phyloP scores from a whole-genome alignment of 2,888 invertebrate species.

The Urechis unicinctus region DNA sequence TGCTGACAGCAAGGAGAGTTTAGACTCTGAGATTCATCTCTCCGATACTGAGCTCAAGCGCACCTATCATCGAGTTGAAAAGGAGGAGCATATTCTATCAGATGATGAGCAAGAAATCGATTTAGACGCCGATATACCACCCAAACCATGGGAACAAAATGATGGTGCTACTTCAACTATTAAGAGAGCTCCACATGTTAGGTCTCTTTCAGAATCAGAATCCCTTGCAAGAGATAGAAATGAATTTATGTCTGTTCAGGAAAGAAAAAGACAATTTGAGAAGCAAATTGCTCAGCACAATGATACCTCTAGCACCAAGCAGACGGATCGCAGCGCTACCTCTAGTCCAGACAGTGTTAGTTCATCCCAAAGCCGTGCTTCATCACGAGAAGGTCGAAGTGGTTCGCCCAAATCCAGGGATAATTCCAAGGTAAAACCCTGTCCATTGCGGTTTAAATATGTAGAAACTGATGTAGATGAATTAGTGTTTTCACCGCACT shows the following conservation, averaged over 20 bases:
- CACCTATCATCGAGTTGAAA: neutral
- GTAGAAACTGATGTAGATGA: conserved; percentile 19
- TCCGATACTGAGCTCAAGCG: neutral
- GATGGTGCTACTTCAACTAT: neutral
- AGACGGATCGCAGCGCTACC: no score
- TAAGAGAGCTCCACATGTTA: conserved; percentile 4
- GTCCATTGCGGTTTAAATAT: neutral
- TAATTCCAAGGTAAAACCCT: neutral
- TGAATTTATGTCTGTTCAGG: no score
- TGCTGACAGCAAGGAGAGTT: neutral
- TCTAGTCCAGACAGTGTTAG: no score
- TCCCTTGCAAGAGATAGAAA: no score
- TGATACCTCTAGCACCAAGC: no score
- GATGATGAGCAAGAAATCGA: conserved; percentile 11
- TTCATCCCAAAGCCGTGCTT: no score
- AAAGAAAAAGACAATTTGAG: no score
- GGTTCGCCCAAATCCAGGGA: neutral
- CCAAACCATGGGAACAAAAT: neutral
- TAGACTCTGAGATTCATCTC: neutral
- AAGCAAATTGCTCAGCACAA: no score
- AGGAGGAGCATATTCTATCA: neutral
- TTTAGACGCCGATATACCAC: conserved; percentile 10
- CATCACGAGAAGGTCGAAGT: no score
- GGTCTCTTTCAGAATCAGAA: conserved; percentile 29
- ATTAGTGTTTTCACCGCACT: conserved; percentile 35